Evolutionary conservation across 1,140 invertebrate species (phyloP).

Genomic region (Batillaria attramentaria): DNA sequence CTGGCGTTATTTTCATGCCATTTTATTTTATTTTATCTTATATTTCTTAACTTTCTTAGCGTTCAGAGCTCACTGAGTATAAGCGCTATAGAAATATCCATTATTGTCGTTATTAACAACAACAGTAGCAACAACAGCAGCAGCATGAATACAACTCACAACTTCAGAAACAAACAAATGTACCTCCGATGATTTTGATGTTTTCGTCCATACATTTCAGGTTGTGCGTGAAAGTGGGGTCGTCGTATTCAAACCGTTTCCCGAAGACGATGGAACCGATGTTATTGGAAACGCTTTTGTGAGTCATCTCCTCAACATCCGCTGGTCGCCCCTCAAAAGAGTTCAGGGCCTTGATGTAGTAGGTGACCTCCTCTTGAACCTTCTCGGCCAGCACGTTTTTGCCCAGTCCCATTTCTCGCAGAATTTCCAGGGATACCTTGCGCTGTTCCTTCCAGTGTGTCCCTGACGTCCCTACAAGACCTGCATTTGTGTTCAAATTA

Average conservation of each 20-base stretch:
- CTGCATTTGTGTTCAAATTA: too few species aligned
- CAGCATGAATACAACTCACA: too few species aligned
- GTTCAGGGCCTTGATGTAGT: slow-evolving; percentile 37
- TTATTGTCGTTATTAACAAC: background rate
- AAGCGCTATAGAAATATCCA: too few species aligned
- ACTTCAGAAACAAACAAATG: too few species aligned
- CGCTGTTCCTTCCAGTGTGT: slow-evolving; percentile 83
- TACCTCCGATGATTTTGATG: too few species aligned
- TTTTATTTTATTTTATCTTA: too few species aligned
- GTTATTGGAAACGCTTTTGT: slow-evolving; percentile 76
- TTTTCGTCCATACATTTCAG: background rate
- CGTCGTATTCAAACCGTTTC: slow-evolving; percentile 75
- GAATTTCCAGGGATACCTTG: slow-evolving; percentile 80
- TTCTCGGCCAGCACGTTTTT: slow-evolving; percentile 81
- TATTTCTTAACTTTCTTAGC: too few species aligned
- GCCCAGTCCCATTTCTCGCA: slow-evolving; percentile 83
- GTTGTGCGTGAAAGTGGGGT: slow-evolving; percentile 59
- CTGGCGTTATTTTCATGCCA: too few species aligned
- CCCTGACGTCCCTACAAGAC: slow-evolving; percentile 62
- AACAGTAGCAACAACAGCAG: too few species aligned
- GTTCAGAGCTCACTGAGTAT: too few species aligned
- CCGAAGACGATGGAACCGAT: slow-evolving; percentile 91
- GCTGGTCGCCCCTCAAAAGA: slow-evolving; percentile 24
- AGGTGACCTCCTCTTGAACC: slow-evolving; percentile 77
- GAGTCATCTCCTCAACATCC: slow-evolving; percentile 42